Base-by-base conservation (phyloP, 1,140 invertebrate genomes). In the Polyergus mexicanus region DNA sequence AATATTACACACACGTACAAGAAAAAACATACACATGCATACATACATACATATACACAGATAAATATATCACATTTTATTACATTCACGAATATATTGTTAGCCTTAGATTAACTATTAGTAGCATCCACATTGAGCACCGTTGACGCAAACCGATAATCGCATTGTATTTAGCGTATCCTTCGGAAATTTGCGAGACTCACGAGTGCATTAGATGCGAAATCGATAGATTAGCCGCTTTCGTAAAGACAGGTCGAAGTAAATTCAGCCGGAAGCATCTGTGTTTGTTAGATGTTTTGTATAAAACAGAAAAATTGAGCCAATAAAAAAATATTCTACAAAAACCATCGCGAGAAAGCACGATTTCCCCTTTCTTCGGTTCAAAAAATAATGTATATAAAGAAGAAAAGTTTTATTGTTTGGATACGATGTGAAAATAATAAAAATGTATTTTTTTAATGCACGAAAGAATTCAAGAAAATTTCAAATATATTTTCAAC, bases 221-320 rank as follows among this genome's bases (percentile, higher is more conserved):
- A 91, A 72, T 86, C 86, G 78, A 91, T 92, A 90, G 88, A 87
- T 90, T 91, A 92, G 88, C 69, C 83, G 91, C 91, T 91, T 76
- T 88, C 87, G 87, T 91, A 85, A 84, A 86, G 78, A 84, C 81
- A 90, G 76, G 83, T 90, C 83, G 62, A 75, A 88, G 72, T 78
- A 86, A 80, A 69, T 90, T 88, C 86, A 85, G 90, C 87, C 86
- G 84, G 69, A 80, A 88, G 87, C 86, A 89, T 91, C 88, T 92
- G 86, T 91, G 91, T 91, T 92, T 92, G 87, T 92, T 91, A 92
- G 91, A 92, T 91, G 89, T 92, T 92, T 92, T 92, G 89, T 92
- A 92, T 92, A 92, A 92, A 92, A 92, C 75, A 88, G 58, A 28
- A 13, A 75, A 92, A 89, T 76, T 89, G 87, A 88, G 90, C 84